phyloP scores from a whole-genome alignment of 2,888 invertebrate species.

The Chironomus riparius region DNA sequence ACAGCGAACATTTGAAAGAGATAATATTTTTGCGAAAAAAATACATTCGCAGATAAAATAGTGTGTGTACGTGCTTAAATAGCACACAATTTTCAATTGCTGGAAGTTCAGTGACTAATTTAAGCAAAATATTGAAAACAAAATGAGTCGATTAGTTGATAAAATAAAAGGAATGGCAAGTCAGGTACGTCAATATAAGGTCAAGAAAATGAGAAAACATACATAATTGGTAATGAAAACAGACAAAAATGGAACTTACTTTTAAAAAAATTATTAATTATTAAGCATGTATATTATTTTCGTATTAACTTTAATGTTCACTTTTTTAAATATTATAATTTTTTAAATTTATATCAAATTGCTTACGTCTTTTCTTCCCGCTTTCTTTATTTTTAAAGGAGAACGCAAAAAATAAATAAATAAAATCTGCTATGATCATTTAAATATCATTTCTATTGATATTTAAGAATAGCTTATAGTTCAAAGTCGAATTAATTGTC shows the following conservation, averaged over 20 bases:
- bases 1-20: not conserved
- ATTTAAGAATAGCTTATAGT: too few relatives aligned
- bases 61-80: not conserved
- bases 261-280: not conserved
- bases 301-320: too few relatives aligned
- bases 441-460: too few relatives aligned
- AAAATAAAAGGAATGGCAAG: conserved; percentile 15
- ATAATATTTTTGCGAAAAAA: not conserved
- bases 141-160: conserved; percentile 19
- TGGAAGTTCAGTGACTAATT: not conserved
- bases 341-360: too few relatives aligned
- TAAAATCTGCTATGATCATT: too few relatives aligned
- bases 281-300: too few relatives aligned
- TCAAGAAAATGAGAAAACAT: not conserved
- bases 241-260: not conserved
- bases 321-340: too few relatives aligned
- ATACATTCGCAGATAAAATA: not conserved
- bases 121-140: not conserved
- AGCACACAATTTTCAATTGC: not conserved
- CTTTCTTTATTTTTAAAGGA: too few relatives aligned
- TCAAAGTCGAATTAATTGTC: too few relatives aligned
- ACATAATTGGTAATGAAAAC: not conserved
- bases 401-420: too few relatives aligned
- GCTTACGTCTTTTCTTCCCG: too few relatives aligned
- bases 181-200: conserved; percentile 1